Conservation (phyloP, 2,797 vertebrate genomes). For the Sebastolobus alascanus region DNA sequence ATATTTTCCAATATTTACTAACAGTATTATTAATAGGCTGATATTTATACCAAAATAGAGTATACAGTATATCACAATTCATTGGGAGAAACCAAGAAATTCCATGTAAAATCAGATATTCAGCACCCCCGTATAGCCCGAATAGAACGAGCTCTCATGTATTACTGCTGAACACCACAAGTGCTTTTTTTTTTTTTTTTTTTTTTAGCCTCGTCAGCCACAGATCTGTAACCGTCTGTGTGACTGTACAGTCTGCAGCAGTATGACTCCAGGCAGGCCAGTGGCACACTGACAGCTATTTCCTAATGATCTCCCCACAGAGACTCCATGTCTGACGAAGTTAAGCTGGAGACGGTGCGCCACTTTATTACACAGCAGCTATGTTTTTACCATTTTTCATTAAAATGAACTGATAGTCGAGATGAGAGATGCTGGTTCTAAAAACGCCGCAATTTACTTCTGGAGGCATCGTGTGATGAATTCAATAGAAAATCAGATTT, state of each 20-base stretch:
- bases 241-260: slow-evolving; percentile 46
- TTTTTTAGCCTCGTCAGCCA: slow-evolving; percentile 40
- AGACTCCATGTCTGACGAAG: slow-evolving; percentile 39
- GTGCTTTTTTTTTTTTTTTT: neutral
- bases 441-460: neutral
- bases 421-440: neutral
- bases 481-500: slow-evolving; percentile 3
- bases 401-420: slow-evolving; percentile 17
- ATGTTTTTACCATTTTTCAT: slow-evolving; percentile 22
- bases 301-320: slow-evolving; percentile 65
- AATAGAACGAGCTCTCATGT: neutral
- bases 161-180: neutral
- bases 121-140: too few relatives aligned
- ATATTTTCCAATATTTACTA: too few relatives aligned
- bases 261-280: slow-evolving; percentile 60
- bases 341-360: slow-evolving; percentile 12
- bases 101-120: too few relatives aligned
- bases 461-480: slow-evolving; percentile 8
- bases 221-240: slow-evolving; percentile 37
- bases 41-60: too few relatives aligned
- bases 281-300: slow-evolving; percentile 56
- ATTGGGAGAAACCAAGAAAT: too few relatives aligned
- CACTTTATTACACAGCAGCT: slow-evolving; percentile 15
- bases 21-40: too few relatives aligned
- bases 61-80: too few relatives aligned